A percentile compares a stretch with the other conserved stretches of the same genome.
phyloP scores from a whole-genome alignment of 2,113 vertebrate species.

The Peromyscus maniculatus region DNA sequence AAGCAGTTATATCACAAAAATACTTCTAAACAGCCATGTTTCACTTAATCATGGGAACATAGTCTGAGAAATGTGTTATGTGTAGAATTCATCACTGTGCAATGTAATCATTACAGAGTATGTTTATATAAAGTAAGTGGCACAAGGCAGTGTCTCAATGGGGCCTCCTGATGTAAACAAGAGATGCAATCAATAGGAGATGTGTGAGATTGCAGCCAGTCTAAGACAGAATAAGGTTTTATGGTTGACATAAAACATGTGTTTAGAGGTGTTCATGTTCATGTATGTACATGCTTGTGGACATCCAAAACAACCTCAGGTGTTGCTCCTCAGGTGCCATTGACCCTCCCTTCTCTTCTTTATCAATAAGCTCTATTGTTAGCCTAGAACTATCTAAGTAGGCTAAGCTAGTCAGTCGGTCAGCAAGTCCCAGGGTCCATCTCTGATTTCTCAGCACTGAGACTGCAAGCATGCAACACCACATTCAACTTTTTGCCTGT shows the following conservation, averaged over 20 bases:
- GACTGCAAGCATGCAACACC: neutral
- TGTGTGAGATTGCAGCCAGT: neutral
- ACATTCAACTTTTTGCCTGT: neutral
- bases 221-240: neutral
- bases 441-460: neutral
- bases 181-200: neutral
- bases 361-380: neutral
- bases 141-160: neutral
- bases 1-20: constrained; percentile 7
- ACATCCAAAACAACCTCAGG: neutral
- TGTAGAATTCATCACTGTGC: neutral
- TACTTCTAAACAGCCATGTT: neutral
- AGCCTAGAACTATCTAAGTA: neutral
- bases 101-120: neutral
- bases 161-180: neutral
- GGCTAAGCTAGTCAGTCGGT: neutral
- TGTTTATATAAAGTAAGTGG: neutral
- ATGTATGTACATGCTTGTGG: neutral
- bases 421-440: neutral
- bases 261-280: neutral
- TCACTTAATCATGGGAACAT: neutral
- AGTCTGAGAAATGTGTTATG: neutral
- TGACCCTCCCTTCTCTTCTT: neutral
- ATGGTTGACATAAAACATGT: neutral
- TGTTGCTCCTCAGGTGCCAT: neutral